Base-by-base conservation (phyloP, 2,113 vertebrate genomes). In the Epinephelus cyanopodus region DNA sequence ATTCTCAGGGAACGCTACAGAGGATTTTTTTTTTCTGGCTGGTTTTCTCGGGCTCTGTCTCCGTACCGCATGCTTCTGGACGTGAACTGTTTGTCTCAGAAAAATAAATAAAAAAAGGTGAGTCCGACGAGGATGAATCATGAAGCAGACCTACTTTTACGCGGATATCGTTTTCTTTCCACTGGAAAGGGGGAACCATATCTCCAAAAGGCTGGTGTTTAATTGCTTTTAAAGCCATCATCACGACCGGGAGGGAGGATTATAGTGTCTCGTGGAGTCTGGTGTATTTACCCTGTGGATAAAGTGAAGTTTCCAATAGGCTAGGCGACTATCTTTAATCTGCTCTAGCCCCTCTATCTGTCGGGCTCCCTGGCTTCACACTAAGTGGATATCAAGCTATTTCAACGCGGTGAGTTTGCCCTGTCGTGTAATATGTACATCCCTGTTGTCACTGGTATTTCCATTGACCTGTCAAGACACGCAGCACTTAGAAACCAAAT, bases 341-440 rank as follows among this genome's bases (percentile, higher is more conserved):
- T 74, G 74, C 83, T 87, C 53, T 37, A 45, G 79, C 65, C 78
- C 50, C 10, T 80, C 61, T 70, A 1, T 65, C 80, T 74, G 81
- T 19, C 74, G 76, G 77, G 25, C 69, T 86, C 78, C 82, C 62
- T 87, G 90, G 85, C 89, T 89, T 88, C 84, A 80, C 85, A 88
- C 80, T 89, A 85, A 92, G 86, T 92, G 93, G 89, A 93, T 79
- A 88, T 63, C 86, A 76, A 89, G 84, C 83, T 58, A 63, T 92
- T 93, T 70, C 79, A 57, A 72, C 89, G 84, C 88, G 95, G 94
- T 95, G 93, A 95, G 95, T 95, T 86, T 82, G 21, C 48, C 56
- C 76, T 65, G 9, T 77, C 53, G 56, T 64, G 74, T 79, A 25
- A 56, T 71, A 58, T 71, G 54, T 29, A 15, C 65, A 82, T 58